phyloP scores from a whole-genome alignment of 2,113 vertebrate species.

The Corythornis cristatus region DNA sequence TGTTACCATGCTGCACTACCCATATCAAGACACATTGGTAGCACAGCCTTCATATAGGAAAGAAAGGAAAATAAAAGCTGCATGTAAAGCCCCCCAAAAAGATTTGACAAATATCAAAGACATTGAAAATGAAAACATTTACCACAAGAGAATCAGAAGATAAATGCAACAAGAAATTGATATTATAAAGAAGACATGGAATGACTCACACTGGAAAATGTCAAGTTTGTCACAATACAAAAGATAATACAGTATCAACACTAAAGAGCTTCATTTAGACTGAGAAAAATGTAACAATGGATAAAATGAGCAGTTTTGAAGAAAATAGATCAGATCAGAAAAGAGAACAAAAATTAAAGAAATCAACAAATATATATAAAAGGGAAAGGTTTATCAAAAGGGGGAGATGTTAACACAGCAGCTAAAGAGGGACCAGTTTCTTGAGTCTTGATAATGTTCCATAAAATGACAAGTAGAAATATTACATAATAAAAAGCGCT shows the following conservation, averaged over 20 bases:
- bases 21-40: background rate
- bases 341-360: background rate
- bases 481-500: background rate
- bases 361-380: background rate
- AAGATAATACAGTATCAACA: conserved; percentile 11
- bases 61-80: background rate
- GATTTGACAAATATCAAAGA: background rate
- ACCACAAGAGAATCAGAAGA: background rate
- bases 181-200: background rate
- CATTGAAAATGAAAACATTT: background rate
- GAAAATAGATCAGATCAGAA: background rate
- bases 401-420: background rate
- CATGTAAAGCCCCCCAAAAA: background rate
- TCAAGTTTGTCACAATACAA: conserved; percentile 2
- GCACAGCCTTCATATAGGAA: background rate
- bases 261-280: background rate
- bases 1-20: background rate
- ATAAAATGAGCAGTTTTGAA: background rate
- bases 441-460: background rate
- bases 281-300: background rate
- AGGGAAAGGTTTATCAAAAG: background rate
- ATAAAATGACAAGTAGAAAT: background rate
- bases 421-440: background rate
- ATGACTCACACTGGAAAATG: conserved; percentile 32
- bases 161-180: background rate